These are phyloP conservation scores for Pissodes strobi DNA, from an alignment of 1,140 invertebrate species.

Conservation along the genomic window DNA sequence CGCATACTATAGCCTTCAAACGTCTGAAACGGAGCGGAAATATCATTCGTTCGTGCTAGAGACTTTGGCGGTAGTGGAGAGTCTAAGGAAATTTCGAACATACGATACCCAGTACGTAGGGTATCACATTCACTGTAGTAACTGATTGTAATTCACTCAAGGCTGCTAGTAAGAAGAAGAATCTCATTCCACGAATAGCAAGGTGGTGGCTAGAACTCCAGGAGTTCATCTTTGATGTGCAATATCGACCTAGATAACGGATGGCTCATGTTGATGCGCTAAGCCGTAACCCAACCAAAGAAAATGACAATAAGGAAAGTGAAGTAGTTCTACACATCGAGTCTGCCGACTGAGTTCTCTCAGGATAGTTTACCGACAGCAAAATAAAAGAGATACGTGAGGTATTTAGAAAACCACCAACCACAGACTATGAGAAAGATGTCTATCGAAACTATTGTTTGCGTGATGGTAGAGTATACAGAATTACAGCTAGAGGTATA, in stretches of 20 bases:
- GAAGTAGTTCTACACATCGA: conserved; percentile 7
- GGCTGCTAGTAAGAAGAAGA: conserved; percentile 31
- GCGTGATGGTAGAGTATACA: conserved; percentile 43
- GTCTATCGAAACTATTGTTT: conserved; percentile 45
- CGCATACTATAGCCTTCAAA: conserved; percentile 22
- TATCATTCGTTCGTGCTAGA: conserved; percentile 54
- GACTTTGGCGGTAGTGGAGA: conserved; percentile 50
- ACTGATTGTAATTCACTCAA: too few relatives aligned
- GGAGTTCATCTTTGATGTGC: conserved; percentile 39
- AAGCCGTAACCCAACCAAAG: conserved; percentile 15
- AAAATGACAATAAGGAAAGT: too few relatives aligned
- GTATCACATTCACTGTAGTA: conserved; percentile 47
- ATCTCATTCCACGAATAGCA: conserved; percentile 45
- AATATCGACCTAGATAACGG: conserved; percentile 40
- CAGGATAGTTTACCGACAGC: conserved; percentile 26
- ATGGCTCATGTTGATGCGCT: conserved; percentile 28
- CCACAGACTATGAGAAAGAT: conserved; percentile 33
- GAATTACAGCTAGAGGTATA: conserved; percentile 38
- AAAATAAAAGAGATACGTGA: conserved; percentile 16
- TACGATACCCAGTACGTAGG: too few relatives aligned
- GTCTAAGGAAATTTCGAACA: conserved; percentile 41
- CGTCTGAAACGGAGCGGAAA: conserved; percentile 32
- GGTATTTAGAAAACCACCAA: conserved; percentile 24
- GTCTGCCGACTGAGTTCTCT: conserved; percentile 20
- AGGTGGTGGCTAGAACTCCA: conserved; percentile 44